These are phyloP conservation scores for Drosophila pruinosa DNA, from an alignment of 1,140 invertebrate genomes.

Conservation along the genomic window DNA sequence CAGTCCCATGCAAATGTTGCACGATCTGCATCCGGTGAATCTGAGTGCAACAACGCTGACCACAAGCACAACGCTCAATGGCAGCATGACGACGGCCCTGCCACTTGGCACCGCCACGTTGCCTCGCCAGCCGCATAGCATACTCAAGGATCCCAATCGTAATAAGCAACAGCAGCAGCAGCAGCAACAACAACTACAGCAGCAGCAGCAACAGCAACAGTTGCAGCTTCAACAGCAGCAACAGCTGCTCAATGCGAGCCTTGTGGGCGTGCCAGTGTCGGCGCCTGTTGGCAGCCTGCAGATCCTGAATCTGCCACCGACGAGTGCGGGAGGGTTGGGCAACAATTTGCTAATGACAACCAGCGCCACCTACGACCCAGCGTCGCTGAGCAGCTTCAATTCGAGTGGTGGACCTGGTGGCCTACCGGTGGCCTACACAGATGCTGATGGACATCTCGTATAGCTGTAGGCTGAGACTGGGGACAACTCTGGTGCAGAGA, in stretches of 20 bases:
- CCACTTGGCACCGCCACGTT: conserved; percentile 53
- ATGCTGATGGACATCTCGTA: conserved; percentile 82
- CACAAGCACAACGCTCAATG: conserved; percentile 74
- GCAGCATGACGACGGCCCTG: conserved; percentile 73
- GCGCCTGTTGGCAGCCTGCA: conserved; percentile 72
- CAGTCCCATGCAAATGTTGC: conserved; percentile 63
- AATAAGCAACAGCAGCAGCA: conserved; percentile 84
- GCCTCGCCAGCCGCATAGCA: conserved; percentile 85
- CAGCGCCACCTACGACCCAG: conserved; percentile 73
- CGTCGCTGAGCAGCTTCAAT: conserved; percentile 77
- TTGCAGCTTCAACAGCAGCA: conserved; percentile 43
- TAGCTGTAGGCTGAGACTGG: conserved; percentile 79
- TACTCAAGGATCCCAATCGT: conserved; percentile 85
- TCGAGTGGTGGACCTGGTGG: conserved; percentile 33
- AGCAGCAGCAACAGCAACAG: conserved; percentile 74
- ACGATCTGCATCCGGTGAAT: conserved; percentile 79
- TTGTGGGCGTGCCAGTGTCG: conserved; percentile 67
- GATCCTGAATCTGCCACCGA: conserved; percentile 74
- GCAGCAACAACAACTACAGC: conserved; percentile 83
- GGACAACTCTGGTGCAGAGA: conserved; percentile 34
- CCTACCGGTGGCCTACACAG: conserved; percentile 73
- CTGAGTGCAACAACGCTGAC: conserved; percentile 72
- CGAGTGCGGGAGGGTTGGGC: conserved; percentile 57
- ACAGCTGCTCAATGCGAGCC: conserved; percentile 65
- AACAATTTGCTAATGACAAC: conserved; percentile 79